Evolutionary conservation across 2,797 vertebrate species (phyloP), one percentile per base, ranked within the genome.

Genomic region (Pangasius sanitwongsei): DNA sequence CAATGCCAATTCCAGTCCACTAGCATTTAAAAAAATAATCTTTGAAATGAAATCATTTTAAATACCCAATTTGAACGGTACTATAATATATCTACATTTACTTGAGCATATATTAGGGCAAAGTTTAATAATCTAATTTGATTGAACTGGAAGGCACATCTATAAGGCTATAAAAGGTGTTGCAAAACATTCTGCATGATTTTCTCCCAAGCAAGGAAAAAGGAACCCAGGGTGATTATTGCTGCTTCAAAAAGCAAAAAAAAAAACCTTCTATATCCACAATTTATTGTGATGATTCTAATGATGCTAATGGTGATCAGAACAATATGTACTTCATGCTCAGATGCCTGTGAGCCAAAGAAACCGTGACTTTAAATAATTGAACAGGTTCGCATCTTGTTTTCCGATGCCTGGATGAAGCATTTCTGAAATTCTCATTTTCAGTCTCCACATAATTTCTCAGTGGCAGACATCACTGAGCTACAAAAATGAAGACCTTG

Each of bases 131-230:
- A 94, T 95, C 96, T 95, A 92, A 93, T 95, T 92, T 89, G 93
- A 95, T 95, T 95, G 78, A 91, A 93, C 93, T 97, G 97, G 96
- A 99, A 99, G 98, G 98, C 98, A 99, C 98, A 96, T 98, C 97
- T 97, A 93, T 96, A 96, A 98, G 98, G 98, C 97, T 97, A 97
- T 93, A 94, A 95, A 97, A 96, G 96, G 97, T 97, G 97, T 97
- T 97, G 96, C 95, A 96, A 97, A 97, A 93, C 94, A 89, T 94
- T 94, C 92, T 93, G 93, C 87, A 92, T 90, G 92, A 85, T 94
- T 95, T 93, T 97, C 95, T 97, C 96, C 96, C 95, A 94, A 96
- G 94, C 94, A 94, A 95, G 95, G 95, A 96, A 96, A 97, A 96
- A 94, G 95, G 94, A 96, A 92, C 91, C 94, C 94, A 93, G 92